These are phyloP conservation scores for Epinotia nisella DNA, from an alignment of 2,888 invertebrate genomes.

Conservation along the genomic window DNA sequence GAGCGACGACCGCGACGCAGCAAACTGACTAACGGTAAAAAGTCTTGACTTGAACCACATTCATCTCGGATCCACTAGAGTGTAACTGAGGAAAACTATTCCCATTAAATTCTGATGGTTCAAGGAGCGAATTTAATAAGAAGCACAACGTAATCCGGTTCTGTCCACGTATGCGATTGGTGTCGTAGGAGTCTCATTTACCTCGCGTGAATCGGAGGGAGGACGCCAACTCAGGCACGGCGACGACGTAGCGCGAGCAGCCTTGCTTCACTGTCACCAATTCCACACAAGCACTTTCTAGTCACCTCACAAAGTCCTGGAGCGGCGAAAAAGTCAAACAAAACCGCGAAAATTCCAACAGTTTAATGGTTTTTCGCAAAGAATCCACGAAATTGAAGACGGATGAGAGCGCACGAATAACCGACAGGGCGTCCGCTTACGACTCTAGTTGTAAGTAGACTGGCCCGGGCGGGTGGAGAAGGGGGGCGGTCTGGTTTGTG, in stretches of 20 bases:
- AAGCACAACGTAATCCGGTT: slow-evolving; percentile 71
- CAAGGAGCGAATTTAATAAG: slow-evolving; percentile 62
- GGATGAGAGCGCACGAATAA: slow-evolving; percentile 59
- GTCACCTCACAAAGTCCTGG: slow-evolving; percentile 59
- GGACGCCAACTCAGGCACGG: slow-evolving; percentile 77
- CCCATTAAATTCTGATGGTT: slow-evolving; percentile 53
- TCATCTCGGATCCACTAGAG: slow-evolving; percentile 56
- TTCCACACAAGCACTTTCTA: slow-evolving; percentile 64
- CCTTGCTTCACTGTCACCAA: slow-evolving; percentile 74
- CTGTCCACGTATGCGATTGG: slow-evolving; percentile 75
- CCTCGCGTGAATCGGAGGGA: slow-evolving; percentile 78
- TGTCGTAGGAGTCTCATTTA: slow-evolving; percentile 75
- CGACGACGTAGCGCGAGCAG: slow-evolving; percentile 71
- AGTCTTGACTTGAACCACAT: slow-evolving; percentile 64
- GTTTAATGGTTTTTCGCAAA: slow-evolving; percentile 61
- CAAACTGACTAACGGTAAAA: slow-evolving; percentile 77
- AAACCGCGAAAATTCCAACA: slow-evolving; percentile 56
- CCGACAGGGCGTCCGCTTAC: slow-evolving; percentile 58
- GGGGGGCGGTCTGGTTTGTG: slow-evolving; percentile 60
- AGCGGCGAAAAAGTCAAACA: slow-evolving; percentile 58
- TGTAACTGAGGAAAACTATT: slow-evolving; percentile 59
- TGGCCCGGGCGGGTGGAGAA: slow-evolving; percentile 65
- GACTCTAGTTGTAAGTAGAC: slow-evolving; percentile 69
- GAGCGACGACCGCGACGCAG: slow-evolving; percentile 67
- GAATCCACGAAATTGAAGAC: slow-evolving; percentile 77